These are phyloP conservation scores for Esox masquinongy DNA, from an alignment of 2,797 vertebrate genomes.

Conservation along the genomic window DNA sequence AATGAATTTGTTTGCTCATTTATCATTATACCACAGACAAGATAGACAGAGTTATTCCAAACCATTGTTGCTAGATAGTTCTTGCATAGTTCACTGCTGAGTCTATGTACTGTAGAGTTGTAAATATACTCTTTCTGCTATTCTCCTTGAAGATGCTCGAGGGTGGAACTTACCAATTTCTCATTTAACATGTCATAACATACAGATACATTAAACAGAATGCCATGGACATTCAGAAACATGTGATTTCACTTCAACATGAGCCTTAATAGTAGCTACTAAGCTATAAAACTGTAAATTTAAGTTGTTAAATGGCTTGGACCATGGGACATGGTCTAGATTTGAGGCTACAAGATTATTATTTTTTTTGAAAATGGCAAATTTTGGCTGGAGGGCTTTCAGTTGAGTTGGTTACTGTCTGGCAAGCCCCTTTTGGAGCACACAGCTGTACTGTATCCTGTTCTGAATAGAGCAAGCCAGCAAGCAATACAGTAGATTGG, in stretches of 20 bases:
- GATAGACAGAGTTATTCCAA: too few species aligned
- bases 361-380: neutral
- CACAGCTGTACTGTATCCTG: neutral
- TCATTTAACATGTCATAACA: neutral
- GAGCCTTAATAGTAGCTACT: neutral
- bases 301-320: neutral
- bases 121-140: too few species aligned
- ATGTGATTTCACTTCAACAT: neutral
- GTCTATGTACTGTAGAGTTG: too few species aligned
- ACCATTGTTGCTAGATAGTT: too few species aligned
- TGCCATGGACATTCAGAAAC: neutral
- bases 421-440: neutral
- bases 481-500: constrained; percentile 6
- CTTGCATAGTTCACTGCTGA: too few species aligned
- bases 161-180: too few species aligned
- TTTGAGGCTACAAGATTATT: neutral
- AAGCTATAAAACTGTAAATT: neutral
- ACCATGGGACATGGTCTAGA: neutral
- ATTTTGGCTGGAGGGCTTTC: constrained; percentile 6
- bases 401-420: neutral
- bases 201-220: neutral
- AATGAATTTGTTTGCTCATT: too few species aligned
- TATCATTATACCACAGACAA: too few species aligned
- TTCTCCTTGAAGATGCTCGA: too few species aligned
- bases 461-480: neutral